Conservation (phyloP, 2,113 vertebrate species). For the Phylloscopus trochilus region DNA sequence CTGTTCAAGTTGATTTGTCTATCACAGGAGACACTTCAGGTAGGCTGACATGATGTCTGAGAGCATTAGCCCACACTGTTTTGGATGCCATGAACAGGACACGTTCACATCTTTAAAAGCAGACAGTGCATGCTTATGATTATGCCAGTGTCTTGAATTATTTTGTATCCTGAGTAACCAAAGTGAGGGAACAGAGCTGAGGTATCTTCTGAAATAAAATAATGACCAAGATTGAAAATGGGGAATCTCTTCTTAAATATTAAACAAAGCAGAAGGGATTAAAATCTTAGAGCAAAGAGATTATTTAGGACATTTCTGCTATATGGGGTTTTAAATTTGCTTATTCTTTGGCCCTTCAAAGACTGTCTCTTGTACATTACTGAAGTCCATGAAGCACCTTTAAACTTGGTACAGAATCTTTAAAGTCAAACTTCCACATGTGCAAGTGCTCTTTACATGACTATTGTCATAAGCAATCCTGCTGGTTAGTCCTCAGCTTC, state of each 20-base stretch:
- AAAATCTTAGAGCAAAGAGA: not conserved
- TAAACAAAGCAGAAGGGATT: not conserved
- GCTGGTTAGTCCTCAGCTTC: not conserved
- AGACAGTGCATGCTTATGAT: not conserved
- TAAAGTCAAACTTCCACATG: not conserved
- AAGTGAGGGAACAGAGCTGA: not conserved
- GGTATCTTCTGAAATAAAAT: not conserved
- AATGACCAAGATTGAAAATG: not conserved
- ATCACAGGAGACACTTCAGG: not conserved
- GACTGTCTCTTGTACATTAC: not conserved
- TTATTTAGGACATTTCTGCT: not conserved
- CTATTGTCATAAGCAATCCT: not conserved
- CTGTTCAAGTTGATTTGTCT: not conserved
- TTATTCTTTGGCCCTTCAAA: not conserved
- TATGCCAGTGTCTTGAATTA: not conserved
- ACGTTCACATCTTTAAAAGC: not conserved
- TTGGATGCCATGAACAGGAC: not conserved
- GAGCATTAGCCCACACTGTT: not conserved
- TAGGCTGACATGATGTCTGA: not conserved
- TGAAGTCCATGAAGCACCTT: not conserved
- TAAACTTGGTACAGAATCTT: not conserved
- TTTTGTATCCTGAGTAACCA: not conserved
- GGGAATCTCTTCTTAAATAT: not conserved
- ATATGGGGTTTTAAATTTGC: not conserved
- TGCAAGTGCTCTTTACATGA: not conserved